Evolutionary conservation across 2,113 vertebrate species (phyloP).

Genomic region (Spea bombifrons): DNA sequence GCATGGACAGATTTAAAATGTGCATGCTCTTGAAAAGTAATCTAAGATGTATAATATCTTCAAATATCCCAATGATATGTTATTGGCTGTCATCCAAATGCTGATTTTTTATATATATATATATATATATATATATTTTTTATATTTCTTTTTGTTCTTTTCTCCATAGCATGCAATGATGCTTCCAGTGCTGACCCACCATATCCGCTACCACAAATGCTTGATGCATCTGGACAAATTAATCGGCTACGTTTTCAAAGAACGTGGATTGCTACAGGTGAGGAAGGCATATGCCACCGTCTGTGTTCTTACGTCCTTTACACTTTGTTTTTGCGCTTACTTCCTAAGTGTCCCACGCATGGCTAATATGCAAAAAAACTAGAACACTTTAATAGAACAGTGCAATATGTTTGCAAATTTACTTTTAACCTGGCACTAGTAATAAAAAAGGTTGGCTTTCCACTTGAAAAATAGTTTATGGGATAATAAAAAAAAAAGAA

Average conservation of each 20-base stretch:
- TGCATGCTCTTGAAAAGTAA: constrained; percentile 9
- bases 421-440: too few relatives aligned
- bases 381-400: too few relatives aligned
- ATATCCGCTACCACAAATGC: constrained; percentile 98
- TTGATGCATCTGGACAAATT: constrained; percentile 94
- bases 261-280: constrained; percentile 96
- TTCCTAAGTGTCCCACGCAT: too few relatives aligned
- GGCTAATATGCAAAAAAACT: too few relatives aligned
- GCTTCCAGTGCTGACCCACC: constrained; percentile 97
- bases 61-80: background rate
- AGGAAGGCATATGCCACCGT: constrained; percentile 36
- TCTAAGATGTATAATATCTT: constrained; percentile 5
- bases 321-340: too few relatives aligned
- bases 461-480: too few relatives aligned
- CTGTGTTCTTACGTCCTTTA: background rate
- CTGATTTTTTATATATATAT: background rate
- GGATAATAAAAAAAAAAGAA: too few relatives aligned
- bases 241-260: constrained; percentile 92
- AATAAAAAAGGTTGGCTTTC: too few relatives aligned
- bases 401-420: too few relatives aligned
- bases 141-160: constrained; percentile 24
- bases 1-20: background rate
- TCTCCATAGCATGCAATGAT: constrained; percentile 92
- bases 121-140: background rate
- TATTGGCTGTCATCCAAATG: background rate